A percentile compares a stretch with the other conserved stretches of the same genome.
phyloP scores from a whole-genome alignment of 2,888 invertebrate genomes.

The Argynnis bischoffii region DNA sequence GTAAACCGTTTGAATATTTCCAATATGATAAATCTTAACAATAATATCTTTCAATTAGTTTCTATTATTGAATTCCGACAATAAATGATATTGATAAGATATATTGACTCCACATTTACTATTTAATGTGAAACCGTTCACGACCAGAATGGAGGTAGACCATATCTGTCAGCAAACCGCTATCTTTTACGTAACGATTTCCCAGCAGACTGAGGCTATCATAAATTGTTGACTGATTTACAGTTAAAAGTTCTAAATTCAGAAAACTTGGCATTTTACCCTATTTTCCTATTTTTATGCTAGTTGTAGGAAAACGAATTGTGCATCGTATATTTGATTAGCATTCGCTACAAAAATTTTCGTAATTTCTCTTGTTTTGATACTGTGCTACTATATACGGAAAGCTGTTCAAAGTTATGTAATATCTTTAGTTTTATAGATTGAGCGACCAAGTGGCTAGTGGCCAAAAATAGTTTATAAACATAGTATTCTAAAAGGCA shows the following conservation, averaged over 20 bases:
- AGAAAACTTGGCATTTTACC: not conserved
- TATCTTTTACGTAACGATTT: slow-evolving; percentile 16
- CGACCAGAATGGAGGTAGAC: slow-evolving; percentile 15
- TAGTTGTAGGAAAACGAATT: no score
- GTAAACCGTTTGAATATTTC: not conserved
- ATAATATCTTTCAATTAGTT: slow-evolving; percentile 2
- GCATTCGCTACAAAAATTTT: not conserved
- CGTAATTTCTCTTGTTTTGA: no score
- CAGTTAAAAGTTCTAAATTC: not conserved
- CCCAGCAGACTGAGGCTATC: not conserved
- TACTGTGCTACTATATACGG: no score
- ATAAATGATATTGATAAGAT: slow-evolving; percentile 3
- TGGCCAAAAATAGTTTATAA: no score
- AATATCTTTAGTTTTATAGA: no score
- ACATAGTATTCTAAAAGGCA: no score
- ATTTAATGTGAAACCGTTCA: slow-evolving; percentile 17
- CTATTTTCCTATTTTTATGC: not conserved
- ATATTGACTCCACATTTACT: slow-evolving; percentile 15
- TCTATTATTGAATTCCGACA: slow-evolving; percentile 1
- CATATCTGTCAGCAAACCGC: slow-evolving; percentile 17
- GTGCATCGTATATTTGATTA: not conserved
- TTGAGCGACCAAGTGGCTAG: no score
- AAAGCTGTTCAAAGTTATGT: no score
- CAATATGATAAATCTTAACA: not conserved
- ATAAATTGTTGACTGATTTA: not conserved